Evolutionary conservation across 2,888 invertebrate genomes (phyloP).

Genomic region (Crematogaster levior): DNA sequence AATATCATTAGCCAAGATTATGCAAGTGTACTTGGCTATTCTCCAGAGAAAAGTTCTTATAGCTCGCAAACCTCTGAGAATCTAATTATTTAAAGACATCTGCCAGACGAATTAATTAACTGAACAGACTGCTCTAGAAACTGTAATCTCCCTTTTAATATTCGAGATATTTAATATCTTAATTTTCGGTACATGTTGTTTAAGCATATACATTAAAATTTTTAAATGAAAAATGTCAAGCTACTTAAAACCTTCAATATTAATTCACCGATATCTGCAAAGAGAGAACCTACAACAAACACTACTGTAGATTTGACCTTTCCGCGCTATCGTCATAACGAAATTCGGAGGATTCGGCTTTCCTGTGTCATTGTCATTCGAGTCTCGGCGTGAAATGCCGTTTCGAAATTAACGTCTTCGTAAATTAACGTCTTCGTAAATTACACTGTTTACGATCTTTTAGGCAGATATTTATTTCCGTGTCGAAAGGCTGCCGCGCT

Average conservation of each 20-base stretch:
- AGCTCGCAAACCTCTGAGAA: neutral
- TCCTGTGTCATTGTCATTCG: neutral
- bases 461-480: constrained; percentile 20
- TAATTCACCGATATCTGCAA: too few relatives aligned
- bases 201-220: neutral
- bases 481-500: neutral
- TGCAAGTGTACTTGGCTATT: constrained; percentile 20
- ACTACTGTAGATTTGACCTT: neutral
- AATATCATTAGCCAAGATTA: constrained; percentile 22
- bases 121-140: neutral
- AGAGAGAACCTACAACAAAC: neutral
- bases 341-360: neutral
- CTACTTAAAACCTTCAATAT: neutral
- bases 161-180: neutral
- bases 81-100: constrained; percentile 25
- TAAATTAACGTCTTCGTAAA: constrained; percentile 32
- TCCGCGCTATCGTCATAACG: neutral
- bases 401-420: constrained; percentile 31
- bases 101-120: constrained; percentile 21
- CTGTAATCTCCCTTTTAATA: neutral
- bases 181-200: neutral
- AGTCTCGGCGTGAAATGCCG: neutral
- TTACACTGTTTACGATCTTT: constrained; percentile 16
- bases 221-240: neutral
- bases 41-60: constrained; percentile 13